phyloP scores from a whole-genome alignment of 2,113 vertebrate genomes.

The Gracilinanus agilis region DNA sequence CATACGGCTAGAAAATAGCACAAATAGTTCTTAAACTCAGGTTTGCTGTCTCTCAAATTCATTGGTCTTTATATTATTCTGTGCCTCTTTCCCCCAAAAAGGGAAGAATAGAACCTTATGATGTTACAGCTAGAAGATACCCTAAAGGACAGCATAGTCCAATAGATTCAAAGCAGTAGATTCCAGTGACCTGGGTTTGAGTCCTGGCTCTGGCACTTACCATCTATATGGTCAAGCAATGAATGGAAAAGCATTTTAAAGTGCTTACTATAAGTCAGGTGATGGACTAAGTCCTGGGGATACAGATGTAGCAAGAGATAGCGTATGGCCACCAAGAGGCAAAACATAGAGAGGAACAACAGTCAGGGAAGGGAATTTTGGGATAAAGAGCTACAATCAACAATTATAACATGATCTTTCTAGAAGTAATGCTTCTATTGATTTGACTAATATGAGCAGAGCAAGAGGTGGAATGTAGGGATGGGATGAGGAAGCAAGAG shows the following conservation, averaged over 20 bases:
- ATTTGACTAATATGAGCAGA: background rate
- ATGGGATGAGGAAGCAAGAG: background rate
- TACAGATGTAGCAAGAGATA: background rate
- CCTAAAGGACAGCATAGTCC: background rate
- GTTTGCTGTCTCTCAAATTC: background rate
- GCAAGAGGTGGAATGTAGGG: background rate
- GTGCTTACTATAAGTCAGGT: background rate
- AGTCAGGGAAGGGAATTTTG: background rate
- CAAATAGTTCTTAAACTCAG: background rate
- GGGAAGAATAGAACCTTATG: background rate
- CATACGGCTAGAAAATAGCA: background rate
- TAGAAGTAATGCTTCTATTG: background rate
- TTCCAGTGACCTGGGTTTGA: background rate
- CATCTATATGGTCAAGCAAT: background rate
- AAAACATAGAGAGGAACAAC: background rate
- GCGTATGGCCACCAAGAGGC: background rate
- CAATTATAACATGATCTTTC: background rate
- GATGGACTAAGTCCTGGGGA: background rate
- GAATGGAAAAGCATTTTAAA: background rate
- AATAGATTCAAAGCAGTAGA: background rate
- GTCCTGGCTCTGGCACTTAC: background rate
- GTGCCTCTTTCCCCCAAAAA: background rate
- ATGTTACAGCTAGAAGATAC: background rate
- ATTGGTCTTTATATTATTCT: background rate
- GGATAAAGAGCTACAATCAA: background rate